phyloP scores from a whole-genome alignment of 2,888 invertebrate species.

The Xanthorhoe spadicearia region DNA sequence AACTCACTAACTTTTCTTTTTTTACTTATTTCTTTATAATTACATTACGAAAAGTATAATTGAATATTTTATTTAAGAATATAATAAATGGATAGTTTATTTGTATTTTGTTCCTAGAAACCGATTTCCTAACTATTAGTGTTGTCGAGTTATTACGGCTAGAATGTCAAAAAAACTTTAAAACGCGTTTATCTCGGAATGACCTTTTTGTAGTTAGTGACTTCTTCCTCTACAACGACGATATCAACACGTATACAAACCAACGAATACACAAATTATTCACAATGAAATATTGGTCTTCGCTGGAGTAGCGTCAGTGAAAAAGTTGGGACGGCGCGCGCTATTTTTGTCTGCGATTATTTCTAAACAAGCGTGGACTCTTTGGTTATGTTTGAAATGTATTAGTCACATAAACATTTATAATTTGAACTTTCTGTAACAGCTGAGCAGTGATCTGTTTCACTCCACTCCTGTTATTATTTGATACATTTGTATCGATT shows the following conservation, averaged over 20 bases:
- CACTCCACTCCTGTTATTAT: background rate
- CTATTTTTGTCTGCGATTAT: conserved; percentile 40
- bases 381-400: conserved; percentile 17
- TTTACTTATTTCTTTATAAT: too few species aligned
- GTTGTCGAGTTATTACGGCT: too few species aligned
- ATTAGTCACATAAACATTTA: conserved; percentile 20
- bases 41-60: too few species aligned
- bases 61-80: too few species aligned
- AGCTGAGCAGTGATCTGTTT: background rate
- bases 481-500: background rate
- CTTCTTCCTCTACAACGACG: too few species aligned
- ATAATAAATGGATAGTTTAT: too few species aligned
- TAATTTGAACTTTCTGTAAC: conserved; percentile 4
- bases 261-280: conserved; percentile 66
- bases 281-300: conserved; percentile 68
- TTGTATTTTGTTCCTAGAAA: too few species aligned
- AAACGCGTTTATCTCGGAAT: too few species aligned
- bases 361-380: conserved; percentile 33
- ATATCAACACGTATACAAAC: conserved; percentile 62
- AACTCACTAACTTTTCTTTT: too few species aligned
- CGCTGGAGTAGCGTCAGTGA: conserved; percentile 56
- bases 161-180: too few species aligned
- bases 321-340: conserved; percentile 45
- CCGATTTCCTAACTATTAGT: too few species aligned
- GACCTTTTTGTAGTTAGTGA: too few species aligned